A percentile compares a stretch with the other conserved stretches of the same genome.
These are phyloP conservation scores for Nomada ferruginata DNA, from an alignment of 2,888 invertebrate genomes.

Conservation along the genomic window DNA sequence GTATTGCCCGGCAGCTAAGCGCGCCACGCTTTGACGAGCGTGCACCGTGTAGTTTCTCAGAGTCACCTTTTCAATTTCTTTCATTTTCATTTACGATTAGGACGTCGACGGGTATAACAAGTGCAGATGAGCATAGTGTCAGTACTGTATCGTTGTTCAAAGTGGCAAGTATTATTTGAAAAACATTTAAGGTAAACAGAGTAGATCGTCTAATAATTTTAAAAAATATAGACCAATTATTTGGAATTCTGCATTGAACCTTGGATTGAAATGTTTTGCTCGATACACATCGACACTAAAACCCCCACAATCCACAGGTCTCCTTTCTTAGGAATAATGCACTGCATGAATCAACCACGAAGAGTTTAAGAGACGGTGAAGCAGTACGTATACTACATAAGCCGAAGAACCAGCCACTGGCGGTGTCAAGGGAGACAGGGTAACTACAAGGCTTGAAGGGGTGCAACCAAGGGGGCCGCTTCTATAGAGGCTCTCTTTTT, in stretches of 20 bases:
- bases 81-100: background rate
- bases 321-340: too few species aligned
- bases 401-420: slow-evolving; percentile 23
- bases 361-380: slow-evolving; percentile 48
- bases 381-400: background rate
- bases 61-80: background rate
- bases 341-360: background rate
- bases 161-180: too few species aligned
- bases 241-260: too few species aligned
- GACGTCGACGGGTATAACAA: too few species aligned
- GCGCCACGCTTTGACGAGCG: slow-evolving; percentile 72
- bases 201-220: too few species aligned
- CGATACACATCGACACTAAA: too few species aligned
- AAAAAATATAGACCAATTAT: too few species aligned
- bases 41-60: slow-evolving; percentile 28
- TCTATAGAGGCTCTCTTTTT: slow-evolving; percentile 57
- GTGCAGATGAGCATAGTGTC: too few species aligned
- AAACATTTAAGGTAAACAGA: too few species aligned
- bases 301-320: too few species aligned
- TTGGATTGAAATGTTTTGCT: too few species aligned
- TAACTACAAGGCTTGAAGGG: slow-evolving; percentile 25
- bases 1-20: slow-evolving; percentile 73
- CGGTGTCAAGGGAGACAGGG: slow-evolving; percentile 39
- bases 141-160: too few species aligned
- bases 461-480: slow-evolving; percentile 33